Percentiles rank a stretch among this genome's conserved stretches.
phyloP scores from a whole-genome alignment of 2,113 vertebrate species.

The Phasianus colchicus region DNA sequence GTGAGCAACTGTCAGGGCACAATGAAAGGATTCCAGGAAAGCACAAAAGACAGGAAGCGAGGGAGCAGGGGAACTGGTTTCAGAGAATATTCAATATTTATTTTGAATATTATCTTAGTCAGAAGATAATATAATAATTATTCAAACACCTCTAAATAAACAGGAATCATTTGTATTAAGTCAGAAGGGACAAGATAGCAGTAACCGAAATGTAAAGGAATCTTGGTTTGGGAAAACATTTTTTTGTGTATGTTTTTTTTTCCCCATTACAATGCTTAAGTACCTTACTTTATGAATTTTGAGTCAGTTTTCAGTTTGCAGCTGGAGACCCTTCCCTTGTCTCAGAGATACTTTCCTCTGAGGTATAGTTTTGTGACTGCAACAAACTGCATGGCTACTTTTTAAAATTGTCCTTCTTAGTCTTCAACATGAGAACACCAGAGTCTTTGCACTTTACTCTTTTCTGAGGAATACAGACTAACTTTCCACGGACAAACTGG shows the following conservation, averaged over 20 bases:
- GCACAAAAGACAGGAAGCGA: not conserved
- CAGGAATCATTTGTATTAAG: not conserved
- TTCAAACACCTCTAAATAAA: slow-evolving; percentile 18
- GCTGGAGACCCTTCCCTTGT: not conserved
- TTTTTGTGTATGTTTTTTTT: not conserved
- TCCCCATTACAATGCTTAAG: not conserved
- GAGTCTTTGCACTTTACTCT: not conserved
- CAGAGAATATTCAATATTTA: not conserved
- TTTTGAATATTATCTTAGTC: not conserved
- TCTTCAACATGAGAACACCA: not conserved
- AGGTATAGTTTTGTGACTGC: not conserved
- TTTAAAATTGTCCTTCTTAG: not conserved
- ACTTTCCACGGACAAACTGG: not conserved
- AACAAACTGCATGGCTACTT: not conserved
- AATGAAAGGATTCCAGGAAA: not conserved
- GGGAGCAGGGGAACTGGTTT: not conserved
- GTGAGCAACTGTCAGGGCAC: not conserved
- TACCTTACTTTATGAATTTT: not conserved
- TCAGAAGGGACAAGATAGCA: not conserved
- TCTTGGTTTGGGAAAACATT: not conserved
- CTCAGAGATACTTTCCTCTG: not conserved
- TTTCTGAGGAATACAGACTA: not conserved
- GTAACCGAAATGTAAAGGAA: not conserved
- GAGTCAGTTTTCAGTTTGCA: not conserved
- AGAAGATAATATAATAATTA: slow-evolving; percentile 1